Conservation (phyloP, 2,888 invertebrate genomes). For the Ypsolopha scabrella region DNA sequence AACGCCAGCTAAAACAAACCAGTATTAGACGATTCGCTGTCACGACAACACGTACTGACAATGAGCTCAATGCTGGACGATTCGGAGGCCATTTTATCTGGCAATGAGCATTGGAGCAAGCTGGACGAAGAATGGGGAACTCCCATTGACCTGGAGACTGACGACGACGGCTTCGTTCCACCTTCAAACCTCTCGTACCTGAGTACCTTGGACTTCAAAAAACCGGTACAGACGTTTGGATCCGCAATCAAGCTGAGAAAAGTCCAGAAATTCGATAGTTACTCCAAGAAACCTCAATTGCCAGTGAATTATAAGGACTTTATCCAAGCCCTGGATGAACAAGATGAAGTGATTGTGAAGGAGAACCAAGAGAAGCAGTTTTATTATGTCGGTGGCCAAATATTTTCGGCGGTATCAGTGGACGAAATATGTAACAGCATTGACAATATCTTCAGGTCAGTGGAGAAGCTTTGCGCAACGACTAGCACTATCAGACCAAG, state of each 20-base stretch:
- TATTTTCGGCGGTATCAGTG: slow-evolving; percentile 44
- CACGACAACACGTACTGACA: background rate
- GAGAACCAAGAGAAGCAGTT: slow-evolving; percentile 22
- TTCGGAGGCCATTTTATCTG: slow-evolving; percentile 15
- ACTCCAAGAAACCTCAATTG: slow-evolving; percentile 26
- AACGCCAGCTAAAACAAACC: background rate
- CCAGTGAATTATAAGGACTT: slow-evolving; percentile 45
- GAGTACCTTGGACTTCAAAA: slow-evolving; percentile 39
- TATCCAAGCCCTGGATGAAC: slow-evolving; percentile 28
- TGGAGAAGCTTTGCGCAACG: slow-evolving; percentile 42
- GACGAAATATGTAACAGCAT: slow-evolving; percentile 50
- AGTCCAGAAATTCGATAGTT: slow-evolving; percentile 31
- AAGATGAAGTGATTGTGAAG: slow-evolving; percentile 1
- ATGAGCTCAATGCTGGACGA: background rate
- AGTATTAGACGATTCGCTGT: background rate
- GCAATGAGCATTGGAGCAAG: slow-evolving; percentile 48
- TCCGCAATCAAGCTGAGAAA: slow-evolving; percentile 47
- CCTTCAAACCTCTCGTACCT: slow-evolving; percentile 19
- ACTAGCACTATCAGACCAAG: slow-evolving; percentile 32
- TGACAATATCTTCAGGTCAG: slow-evolving; percentile 51
- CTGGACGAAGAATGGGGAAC: slow-evolving; percentile 50
- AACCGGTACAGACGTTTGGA: slow-evolving; percentile 45
- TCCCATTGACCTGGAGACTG: slow-evolving; percentile 49
- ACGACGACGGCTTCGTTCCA: slow-evolving; percentile 24
- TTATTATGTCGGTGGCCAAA: slow-evolving; percentile 39